These are phyloP conservation scores for Myrmecobius fasciatus DNA, from an alignment of 2,113 vertebrate species.

Conservation along the genomic window DNA sequence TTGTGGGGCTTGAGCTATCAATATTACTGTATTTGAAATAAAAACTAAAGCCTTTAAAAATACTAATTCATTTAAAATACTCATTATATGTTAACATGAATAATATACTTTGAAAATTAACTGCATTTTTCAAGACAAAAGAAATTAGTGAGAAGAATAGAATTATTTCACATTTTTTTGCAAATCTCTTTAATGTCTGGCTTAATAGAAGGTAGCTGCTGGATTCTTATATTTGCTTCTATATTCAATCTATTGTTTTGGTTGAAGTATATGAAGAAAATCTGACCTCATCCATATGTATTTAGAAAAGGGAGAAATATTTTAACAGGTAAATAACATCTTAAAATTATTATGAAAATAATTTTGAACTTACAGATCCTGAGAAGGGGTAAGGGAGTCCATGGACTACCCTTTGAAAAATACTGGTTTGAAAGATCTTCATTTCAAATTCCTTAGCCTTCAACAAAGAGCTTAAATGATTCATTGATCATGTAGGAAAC, in stretches of 20 bases:
- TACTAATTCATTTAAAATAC: background rate
- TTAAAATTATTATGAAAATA: background rate
- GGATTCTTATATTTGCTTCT: background rate
- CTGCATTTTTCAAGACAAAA: background rate
- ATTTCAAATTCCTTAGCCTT: background rate
- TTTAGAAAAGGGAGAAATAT: background rate
- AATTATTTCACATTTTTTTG: background rate
- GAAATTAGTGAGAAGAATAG: background rate
- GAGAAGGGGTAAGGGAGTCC: background rate
- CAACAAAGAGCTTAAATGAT: background rate
- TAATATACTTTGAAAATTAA: background rate
- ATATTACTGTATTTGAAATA: background rate
- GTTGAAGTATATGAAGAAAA: background rate
- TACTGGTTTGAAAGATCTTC: background rate
- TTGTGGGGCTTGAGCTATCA: background rate
- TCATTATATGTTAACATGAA: background rate
- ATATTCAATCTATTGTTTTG: background rate
- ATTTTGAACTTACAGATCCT: background rate
- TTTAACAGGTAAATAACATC: background rate
- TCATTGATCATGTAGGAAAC: background rate
- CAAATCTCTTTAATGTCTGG: background rate
- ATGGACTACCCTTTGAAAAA: background rate
- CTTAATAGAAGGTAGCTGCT: background rate
- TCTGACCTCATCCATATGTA: background rate
- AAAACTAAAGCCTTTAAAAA: background rate